Percentiles rank a stretch among this genome's conserved stretches.
These are phyloP conservation scores for Telmatochromis sp. DNA, from an alignment of 2,113 vertebrate species.

Conservation along the genomic window DNA sequence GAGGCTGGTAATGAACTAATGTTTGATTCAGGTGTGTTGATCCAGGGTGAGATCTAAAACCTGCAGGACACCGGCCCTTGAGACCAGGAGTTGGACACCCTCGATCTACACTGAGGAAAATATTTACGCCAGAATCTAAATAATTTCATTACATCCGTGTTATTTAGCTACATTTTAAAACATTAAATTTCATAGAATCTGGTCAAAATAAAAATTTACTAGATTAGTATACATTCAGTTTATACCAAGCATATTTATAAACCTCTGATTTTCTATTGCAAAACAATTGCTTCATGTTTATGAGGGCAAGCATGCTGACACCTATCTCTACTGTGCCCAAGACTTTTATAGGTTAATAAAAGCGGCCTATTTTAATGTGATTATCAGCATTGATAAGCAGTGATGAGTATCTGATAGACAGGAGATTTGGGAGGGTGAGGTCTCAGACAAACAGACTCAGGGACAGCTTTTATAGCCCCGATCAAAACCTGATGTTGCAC, in stretches of 20 bases:
- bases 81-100: not conserved
- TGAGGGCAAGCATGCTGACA: not conserved
- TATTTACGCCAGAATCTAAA: not conserved
- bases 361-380: fast-evolving
- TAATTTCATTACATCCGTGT: not conserved
- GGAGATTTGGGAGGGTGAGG: not conserved
- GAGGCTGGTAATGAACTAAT: not conserved
- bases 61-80: not conserved
- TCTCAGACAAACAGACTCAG: fast-evolving
- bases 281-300: not conserved
- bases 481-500: not conserved
- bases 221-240: not conserved
- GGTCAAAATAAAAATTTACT: not conserved
- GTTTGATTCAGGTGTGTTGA: not conserved
- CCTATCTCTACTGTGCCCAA: not conserved
- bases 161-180: not conserved
- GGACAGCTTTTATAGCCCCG: not conserved
- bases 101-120: fast-evolving
- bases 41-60: not conserved
- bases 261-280: not conserved
- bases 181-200: not conserved
- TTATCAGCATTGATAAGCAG: not conserved
- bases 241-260: not conserved
- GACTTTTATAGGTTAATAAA: not conserved
- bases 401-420: not conserved